Percentiles rank a stretch among this genome's conserved stretches.
Conservation (phyloP, 2,797 vertebrate genomes). For the Lithobates pipiens region DNA sequence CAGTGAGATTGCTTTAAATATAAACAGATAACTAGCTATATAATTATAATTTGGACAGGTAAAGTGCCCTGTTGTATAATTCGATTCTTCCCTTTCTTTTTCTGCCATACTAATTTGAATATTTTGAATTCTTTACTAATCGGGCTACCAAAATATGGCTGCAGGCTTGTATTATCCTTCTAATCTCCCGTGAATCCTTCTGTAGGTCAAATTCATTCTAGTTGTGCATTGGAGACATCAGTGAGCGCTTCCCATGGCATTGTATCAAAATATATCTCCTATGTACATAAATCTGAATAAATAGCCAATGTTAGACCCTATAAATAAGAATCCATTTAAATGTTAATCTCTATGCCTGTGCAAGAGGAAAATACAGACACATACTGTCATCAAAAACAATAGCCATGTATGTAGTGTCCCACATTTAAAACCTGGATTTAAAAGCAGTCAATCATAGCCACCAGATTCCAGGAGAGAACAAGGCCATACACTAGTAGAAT, state of each 20-base stretch:
- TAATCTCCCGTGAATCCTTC: conserved; percentile 27
- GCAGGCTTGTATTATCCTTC: background rate
- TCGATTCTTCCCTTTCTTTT: background rate
- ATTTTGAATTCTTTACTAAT: background rate
- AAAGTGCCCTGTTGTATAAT: background rate
- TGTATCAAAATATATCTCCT: conserved; percentile 21
- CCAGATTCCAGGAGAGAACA: too few relatives aligned
- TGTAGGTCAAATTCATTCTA: conserved; percentile 16
- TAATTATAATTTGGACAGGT: too few relatives aligned
- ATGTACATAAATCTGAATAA: conserved; percentile 51
- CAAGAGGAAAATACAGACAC: background rate
- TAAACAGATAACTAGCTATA: too few relatives aligned
- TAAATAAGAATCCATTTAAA: conserved; percentile 21
- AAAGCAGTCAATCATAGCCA: too few relatives aligned
- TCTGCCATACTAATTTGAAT: background rate
- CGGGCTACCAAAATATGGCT: background rate
- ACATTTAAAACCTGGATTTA: too few relatives aligned
- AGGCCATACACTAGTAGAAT: too few relatives aligned
- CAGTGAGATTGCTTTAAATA: too few relatives aligned
- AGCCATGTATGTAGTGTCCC: background rate
- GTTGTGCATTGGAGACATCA: background rate
- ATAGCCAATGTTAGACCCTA: background rate
- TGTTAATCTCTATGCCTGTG: conserved; percentile 21
- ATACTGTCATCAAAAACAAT: background rate
- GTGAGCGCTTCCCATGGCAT: conserved; percentile 12